phyloP scores from a whole-genome alignment of 2,113 vertebrate species.

The Leptodactylus fuscus region DNA sequence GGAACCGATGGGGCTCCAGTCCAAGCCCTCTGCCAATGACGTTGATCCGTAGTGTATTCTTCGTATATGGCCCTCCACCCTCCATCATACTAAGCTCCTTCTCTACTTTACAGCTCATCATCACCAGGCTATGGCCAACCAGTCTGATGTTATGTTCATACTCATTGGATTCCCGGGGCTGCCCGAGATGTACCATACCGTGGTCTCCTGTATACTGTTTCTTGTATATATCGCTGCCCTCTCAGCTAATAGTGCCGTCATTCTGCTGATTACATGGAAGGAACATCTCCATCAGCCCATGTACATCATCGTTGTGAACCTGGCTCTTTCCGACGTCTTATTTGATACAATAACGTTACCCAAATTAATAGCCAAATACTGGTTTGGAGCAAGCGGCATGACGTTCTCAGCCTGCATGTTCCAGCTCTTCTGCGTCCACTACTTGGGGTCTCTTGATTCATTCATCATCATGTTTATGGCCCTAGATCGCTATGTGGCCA shows the following conservation, averaged over 20 bases:
- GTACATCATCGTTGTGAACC: constrained; percentile 8
- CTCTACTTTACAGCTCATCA: too few relatives aligned
- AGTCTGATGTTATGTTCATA: not conserved
- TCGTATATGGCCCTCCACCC: too few relatives aligned
- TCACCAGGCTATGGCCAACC: not conserved
- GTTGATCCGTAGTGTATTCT: too few relatives aligned
- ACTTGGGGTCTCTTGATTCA: constrained; percentile 14
- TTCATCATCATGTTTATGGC: constrained; percentile 36
- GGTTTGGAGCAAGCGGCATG: constrained; percentile 8
- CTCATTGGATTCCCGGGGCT: constrained; percentile 21
- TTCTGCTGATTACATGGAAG: not conserved
- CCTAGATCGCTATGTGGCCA: constrained; percentile 16
- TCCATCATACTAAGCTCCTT: too few relatives aligned
- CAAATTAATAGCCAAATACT: constrained; percentile 26
- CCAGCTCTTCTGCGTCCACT: constrained; percentile 28
- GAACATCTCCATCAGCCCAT: constrained; percentile 7
- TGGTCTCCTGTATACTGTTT: not conserved
- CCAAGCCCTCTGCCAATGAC: too few relatives aligned
- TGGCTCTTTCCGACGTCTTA: not conserved
- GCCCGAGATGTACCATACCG: not conserved
- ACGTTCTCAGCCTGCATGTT: constrained; percentile 8
- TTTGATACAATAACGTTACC: constrained; percentile 35
- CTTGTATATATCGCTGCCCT: not conserved
- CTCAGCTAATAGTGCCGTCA: not conserved
- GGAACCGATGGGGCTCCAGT: too few relatives aligned